Evolutionary conservation across 2,113 vertebrate species (phyloP).

Genomic region (Pycnonotus jocosus): DNA sequence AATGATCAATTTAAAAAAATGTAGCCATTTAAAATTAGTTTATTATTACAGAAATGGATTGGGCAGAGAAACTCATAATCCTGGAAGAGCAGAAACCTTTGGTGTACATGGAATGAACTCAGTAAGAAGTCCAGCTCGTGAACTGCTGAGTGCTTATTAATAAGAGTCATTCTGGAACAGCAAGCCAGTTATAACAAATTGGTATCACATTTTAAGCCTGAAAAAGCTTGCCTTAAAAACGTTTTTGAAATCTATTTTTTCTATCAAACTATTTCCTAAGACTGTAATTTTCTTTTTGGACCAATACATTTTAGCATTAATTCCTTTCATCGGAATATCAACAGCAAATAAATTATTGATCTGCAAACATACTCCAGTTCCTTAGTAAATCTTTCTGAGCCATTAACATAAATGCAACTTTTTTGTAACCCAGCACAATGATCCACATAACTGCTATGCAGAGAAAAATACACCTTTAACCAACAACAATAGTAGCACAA

Average conservation of each 20-base stretch:
- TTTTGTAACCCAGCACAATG: not conserved
- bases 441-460: not conserved
- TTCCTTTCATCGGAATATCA: not conserved
- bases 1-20: not conserved
- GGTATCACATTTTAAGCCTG: not conserved
- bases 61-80: not conserved
- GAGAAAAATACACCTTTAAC: not conserved
- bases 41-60: not conserved
- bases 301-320: not conserved
- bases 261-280: not conserved
- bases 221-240: not conserved
- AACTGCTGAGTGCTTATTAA: not conserved
- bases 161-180: not conserved
- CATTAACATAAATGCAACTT: not conserved
- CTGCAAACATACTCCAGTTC: not conserved
- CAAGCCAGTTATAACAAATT: slow-evolving; percentile 4
- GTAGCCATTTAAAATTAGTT: not conserved
- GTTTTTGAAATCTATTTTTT: not conserved
- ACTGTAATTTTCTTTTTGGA: not conserved
- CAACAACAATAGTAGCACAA: not conserved
- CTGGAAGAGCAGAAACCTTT: not conserved
- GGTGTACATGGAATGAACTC: not conserved
- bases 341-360: not conserved
- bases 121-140: not conserved
- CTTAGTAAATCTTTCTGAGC: not conserved